Percentiles rank a stretch among this genome's conserved stretches.
Evolutionary conservation across 2,797 vertebrate genomes (phyloP).

Genomic region (Erethizon dorsatum): DNA sequence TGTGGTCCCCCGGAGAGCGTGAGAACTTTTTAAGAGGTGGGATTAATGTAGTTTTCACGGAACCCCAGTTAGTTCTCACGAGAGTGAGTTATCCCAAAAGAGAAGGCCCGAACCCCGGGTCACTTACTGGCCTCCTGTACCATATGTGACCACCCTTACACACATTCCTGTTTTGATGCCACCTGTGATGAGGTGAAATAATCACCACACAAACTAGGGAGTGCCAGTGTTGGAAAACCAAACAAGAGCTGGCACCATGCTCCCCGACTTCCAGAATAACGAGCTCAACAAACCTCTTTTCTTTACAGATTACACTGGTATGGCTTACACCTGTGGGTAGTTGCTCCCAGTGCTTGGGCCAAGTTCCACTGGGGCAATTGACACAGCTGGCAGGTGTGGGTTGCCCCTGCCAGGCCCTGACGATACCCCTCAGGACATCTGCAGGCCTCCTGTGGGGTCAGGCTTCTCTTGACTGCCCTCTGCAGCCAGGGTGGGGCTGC

Average conservation of each 20-base stretch:
- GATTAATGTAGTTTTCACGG: not conserved
- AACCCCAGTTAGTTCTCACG: not conserved
- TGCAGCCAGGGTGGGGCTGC: not conserved
- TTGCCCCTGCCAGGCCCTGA: too few relatives aligned
- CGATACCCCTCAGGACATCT: rapidly evolving
- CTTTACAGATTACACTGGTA: not conserved
- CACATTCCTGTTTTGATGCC: not conserved
- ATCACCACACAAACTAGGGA: not conserved
- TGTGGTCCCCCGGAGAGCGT: not conserved
- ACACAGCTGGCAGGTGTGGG: rapidly evolving
- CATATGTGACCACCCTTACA: not conserved
- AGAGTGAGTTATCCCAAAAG: not conserved
- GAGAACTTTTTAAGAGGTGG: not conserved
- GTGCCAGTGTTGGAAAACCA: not conserved
- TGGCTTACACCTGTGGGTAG: not conserved
- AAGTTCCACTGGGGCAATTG: rapidly evolving
- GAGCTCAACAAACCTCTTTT: not conserved
- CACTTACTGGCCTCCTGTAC: not conserved
- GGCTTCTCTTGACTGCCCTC: not conserved
- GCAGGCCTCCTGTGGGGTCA: not conserved
- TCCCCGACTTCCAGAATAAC: too few relatives aligned
- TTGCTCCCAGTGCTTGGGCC: rapidly evolving
- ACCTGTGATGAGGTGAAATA: too few relatives aligned
- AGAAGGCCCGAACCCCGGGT: not conserved
- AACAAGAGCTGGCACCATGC: not conserved